Evolutionary conservation across 1,140 invertebrate species (phyloP).

Genomic region (Brachionus plicatilis): DNA sequence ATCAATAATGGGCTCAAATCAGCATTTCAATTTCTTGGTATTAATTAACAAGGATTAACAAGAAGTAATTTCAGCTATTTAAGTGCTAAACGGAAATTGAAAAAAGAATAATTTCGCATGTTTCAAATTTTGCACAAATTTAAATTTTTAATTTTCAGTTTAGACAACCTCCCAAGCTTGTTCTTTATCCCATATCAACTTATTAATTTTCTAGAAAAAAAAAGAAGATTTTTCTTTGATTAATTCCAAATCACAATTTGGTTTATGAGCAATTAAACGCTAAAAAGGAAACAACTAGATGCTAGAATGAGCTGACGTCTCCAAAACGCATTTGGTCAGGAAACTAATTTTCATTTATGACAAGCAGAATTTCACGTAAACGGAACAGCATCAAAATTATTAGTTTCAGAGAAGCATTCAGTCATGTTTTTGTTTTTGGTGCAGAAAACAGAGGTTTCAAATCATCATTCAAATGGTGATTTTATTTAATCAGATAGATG

Average conservation of each 20-base stretch:
- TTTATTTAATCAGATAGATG: no score
- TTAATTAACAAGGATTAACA: not conserved
- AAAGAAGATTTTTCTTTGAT: not conserved
- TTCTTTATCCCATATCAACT: not conserved
- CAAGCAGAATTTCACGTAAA: not conserved
- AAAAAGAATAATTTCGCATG: not conserved
- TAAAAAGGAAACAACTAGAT: not conserved
- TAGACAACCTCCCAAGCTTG: not conserved
- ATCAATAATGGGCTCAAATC: not conserved
- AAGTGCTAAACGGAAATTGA: conserved; percentile 9
- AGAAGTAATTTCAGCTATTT: conserved; percentile 9
- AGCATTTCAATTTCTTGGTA: not conserved
- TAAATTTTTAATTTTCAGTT: conserved; percentile 19
- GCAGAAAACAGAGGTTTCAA: not conserved
- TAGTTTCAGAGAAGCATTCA: not conserved
- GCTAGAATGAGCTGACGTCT: not conserved
- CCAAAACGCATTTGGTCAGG: not conserved
- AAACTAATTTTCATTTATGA: conserved; percentile 15
- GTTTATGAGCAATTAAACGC: conserved; percentile 17
- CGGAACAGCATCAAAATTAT: not conserved
- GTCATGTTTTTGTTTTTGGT: not conserved
- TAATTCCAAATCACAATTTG: conserved; percentile 21
- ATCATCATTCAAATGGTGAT: not conserved
- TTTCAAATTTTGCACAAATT: not conserved
- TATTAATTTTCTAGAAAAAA: not conserved